These are phyloP conservation scores for Heptranchias perlo DNA, from an alignment of 2,113 vertebrate species.

Conservation along the genomic window DNA sequence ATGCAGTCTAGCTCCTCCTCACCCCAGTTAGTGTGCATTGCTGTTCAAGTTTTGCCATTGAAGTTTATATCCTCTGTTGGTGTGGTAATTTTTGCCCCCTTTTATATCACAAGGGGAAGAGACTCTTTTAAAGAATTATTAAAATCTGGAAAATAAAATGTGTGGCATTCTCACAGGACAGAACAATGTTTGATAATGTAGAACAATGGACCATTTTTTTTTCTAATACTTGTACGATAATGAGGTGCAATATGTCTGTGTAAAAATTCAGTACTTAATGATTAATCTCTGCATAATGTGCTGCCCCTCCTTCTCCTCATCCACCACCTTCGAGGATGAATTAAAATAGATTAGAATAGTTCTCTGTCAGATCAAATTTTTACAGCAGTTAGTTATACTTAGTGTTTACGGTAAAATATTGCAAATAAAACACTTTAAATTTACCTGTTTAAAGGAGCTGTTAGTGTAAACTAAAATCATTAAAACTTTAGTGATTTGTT, in stretches of 20 bases:
- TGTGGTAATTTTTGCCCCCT: no score
- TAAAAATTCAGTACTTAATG: slow-evolving; percentile 2
- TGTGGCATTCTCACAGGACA: neutral
- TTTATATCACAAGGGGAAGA: neutral
- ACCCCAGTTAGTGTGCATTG: no score
- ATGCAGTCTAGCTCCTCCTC: no score
- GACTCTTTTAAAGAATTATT: neutral
- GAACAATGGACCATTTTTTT: neutral
- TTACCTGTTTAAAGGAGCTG: neutral
- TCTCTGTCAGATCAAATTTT: neutral
- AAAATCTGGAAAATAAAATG: neutral
- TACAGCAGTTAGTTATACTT: neutral
- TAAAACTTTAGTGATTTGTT: neutral
- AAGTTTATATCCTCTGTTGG: no score
- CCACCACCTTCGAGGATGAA: neutral
- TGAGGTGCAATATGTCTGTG: neutral
- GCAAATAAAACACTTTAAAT: neutral
- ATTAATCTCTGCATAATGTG: neutral
- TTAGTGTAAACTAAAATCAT: neutral
- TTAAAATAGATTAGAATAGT: neutral
- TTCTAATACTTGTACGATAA: neutral
- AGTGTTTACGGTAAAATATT: neutral
- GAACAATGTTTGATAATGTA: neutral
- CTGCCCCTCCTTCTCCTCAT: neutral
- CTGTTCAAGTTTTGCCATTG: no score